Conservation (phyloP, 2,113 vertebrate genomes). For the Hylia prasina region DNA sequence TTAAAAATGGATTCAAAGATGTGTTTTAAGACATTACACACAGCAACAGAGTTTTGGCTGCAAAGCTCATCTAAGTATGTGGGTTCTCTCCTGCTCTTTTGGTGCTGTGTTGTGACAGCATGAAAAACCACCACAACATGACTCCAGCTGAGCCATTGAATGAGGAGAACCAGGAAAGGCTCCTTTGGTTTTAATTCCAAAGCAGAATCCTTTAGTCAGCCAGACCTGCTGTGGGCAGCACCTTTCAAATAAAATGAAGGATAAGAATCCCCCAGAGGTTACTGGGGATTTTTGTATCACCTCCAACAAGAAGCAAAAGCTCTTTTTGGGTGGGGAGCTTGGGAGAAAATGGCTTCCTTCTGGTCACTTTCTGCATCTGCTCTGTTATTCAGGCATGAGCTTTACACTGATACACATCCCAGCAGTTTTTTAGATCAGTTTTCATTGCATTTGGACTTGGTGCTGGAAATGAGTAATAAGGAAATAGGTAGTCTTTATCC, state of each 20-base stretch:
- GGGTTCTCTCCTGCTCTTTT: neutral
- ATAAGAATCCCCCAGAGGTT: neutral
- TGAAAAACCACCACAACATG: neutral
- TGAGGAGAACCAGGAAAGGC: neutral
- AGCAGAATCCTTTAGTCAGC: neutral
- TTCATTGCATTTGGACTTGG: neutral
- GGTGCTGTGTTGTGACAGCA: neutral
- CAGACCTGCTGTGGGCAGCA: neutral
- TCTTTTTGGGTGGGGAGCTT: neutral
- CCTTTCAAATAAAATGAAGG: neutral
- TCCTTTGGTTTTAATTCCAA: neutral
- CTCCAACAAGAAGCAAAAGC: neutral
- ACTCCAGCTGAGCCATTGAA: neutral
- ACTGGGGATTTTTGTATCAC: neutral
- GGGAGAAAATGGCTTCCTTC: neutral
- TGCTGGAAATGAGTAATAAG: neutral
- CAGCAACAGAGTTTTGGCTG: neutral
- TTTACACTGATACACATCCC: neutral
- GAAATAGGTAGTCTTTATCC: neutral
- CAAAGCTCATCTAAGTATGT: neutral
- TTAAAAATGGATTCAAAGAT: neutral
- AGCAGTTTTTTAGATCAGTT: neutral
- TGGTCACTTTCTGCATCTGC: neutral
- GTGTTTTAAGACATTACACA: neutral
- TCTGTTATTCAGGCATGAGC: neutral